Percentiles rank a stretch among this genome's conserved stretches.
Evolutionary conservation across 1,140 invertebrate species (phyloP).

Genomic region (Aleiodes sp.): DNA sequence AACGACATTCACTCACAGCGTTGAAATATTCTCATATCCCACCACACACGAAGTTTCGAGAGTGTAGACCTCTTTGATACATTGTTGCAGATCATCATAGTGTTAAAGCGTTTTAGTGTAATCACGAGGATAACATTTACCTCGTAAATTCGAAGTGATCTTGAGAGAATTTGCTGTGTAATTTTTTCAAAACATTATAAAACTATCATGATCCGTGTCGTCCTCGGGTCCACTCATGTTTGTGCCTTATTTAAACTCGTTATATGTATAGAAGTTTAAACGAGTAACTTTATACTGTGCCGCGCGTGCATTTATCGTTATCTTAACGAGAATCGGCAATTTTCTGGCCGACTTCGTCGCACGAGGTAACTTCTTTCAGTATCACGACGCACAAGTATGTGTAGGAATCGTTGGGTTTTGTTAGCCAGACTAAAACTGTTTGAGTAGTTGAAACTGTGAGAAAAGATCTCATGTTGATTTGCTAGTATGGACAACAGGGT

Average conservation of each 20-base stretch:
- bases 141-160: background rate
- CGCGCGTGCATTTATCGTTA: slow-evolving; percentile 34
- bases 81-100: background rate
- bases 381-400: slow-evolving; percentile 17
- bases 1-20: slow-evolving; percentile 26
- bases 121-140: slow-evolving; percentile 22
- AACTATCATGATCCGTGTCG: background rate
- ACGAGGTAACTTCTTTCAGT: slow-evolving; percentile 30
- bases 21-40: too few relatives aligned
- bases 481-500: background rate
- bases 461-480: slow-evolving; percentile 42
- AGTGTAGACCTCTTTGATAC: background rate
- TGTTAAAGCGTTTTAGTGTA: slow-evolving; percentile 17
- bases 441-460: slow-evolving; percentile 29
- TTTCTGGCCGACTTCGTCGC: slow-evolving; percentile 42
- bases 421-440: background rate
- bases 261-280: slow-evolving; percentile 8
- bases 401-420: background rate
- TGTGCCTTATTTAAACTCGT: background rate
- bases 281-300: slow-evolving; percentile 39
- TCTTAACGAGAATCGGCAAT: slow-evolving; percentile 47
- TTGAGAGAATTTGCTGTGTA: slow-evolving; percentile 9
- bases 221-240: slow-evolving; percentile 2
- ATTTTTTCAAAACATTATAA: slow-evolving; percentile 5
- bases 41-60: background rate